Evolutionary conservation across 2,113 vertebrate genomes (phyloP).

Genomic region (Antechinus stuartii): DNA sequence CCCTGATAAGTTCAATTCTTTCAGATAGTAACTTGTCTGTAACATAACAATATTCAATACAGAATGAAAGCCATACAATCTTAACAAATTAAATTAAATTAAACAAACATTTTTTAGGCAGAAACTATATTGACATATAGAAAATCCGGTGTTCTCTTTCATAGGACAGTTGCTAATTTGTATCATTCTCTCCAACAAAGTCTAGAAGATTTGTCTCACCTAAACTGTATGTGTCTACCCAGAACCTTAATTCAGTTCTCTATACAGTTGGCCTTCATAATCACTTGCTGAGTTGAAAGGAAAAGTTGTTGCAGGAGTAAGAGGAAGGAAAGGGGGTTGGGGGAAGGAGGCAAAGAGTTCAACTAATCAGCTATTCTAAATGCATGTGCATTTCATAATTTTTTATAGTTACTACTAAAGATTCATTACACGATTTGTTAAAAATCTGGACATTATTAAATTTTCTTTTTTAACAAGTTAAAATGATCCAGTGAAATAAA

Average conservation of each 20-base stretch:
- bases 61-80: neutral
- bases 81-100: neutral
- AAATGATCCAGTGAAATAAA: constrained; percentile 28
- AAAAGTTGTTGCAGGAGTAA: neutral
- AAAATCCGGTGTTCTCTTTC: neutral
- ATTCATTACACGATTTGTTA: neutral
- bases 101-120: neutral
- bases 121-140: neutral
- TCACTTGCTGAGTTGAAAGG: neutral
- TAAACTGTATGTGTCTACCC: neutral
- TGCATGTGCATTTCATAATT: neutral
- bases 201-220: neutral
- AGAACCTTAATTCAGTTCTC: neutral
- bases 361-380: neutral
- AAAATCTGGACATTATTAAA: neutral
- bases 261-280: neutral
- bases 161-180: neutral
- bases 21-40: neutral
- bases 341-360: neutral
- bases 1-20: neutral
- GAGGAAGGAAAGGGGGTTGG: no score
- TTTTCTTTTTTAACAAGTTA: constrained; percentile 14
- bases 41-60: neutral
- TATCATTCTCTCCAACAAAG: neutral
- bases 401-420: neutral